Conservation (phyloP, 2,888 invertebrate genomes). For the Eilema griseolum region DNA sequence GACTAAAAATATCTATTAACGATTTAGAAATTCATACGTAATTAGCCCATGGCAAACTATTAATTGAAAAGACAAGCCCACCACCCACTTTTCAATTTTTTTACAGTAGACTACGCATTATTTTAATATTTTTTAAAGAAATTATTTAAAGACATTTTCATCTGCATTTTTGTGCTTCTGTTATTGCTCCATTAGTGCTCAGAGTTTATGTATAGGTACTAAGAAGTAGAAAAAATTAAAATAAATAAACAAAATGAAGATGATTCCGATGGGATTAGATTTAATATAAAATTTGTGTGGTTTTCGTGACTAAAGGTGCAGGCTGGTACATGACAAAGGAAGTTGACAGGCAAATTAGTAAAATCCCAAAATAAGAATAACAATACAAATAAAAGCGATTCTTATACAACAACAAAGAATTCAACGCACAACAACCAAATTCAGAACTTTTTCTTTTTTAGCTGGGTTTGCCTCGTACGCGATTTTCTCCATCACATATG, state of each 20-base stretch:
- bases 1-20: background rate
- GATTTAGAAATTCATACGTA: background rate
- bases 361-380: conserved; percentile 22
- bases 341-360: background rate
- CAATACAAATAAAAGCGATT: conserved; percentile 36
- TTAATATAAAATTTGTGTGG: conserved; percentile 26
- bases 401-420: conserved; percentile 22
- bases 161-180: background rate
- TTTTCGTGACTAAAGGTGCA: background rate
- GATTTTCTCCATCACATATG: background rate
- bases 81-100: background rate
- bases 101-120: too few species aligned
- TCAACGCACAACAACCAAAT: conserved; percentile 25
- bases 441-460: conserved; percentile 1
- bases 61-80: too few species aligned
- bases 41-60: too few species aligned
- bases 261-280: background rate
- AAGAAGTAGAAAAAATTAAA: background rate
- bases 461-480: conserved; percentile 6
- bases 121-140: too few species aligned
- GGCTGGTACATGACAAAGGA: background rate
- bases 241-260: background rate
- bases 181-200: background rate
- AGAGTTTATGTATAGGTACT: background rate
- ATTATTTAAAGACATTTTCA: background rate